These are phyloP conservation scores for Macaca nemestrina DNA, from an alignment of 2,113 vertebrate genomes.

Conservation along the genomic window DNA sequence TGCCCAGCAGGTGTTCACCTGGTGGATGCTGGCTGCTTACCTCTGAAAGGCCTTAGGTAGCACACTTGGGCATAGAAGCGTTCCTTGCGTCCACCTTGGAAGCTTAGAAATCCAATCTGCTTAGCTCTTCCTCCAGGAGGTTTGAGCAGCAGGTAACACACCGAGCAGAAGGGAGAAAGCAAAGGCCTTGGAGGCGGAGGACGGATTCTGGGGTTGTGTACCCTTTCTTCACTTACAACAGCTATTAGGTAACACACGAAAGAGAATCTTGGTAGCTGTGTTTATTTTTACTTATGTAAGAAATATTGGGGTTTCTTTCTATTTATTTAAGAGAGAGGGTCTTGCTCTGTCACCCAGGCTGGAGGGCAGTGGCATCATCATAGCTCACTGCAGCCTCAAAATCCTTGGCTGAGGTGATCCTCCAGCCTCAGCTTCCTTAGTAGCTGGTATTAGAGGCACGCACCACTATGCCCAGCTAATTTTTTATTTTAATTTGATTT, in stretches of 20 bases:
- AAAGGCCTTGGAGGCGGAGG: neutral
- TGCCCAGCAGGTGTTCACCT: neutral
- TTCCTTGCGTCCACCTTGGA: neutral
- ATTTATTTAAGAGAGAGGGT: no score
- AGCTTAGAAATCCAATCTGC: neutral
- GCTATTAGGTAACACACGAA: neutral
- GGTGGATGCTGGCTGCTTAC: neutral
- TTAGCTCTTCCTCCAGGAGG: neutral
- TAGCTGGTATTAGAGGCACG: neutral
- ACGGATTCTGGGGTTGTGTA: neutral
- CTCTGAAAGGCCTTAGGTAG: neutral
- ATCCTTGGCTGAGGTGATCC: no score
- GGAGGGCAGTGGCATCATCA: no score
- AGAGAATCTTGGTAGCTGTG: neutral
- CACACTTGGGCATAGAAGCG: neutral
- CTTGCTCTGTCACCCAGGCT: no score
- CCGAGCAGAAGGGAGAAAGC: neutral
- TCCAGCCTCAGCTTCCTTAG: no score
- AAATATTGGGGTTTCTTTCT: neutral
- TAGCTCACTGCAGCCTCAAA: no score
- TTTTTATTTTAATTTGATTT: neutral
- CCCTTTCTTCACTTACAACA: neutral
- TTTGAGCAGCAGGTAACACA: neutral
- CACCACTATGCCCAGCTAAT: neutral
- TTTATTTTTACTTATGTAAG: conserved; percentile 32